Conservation (phyloP, 2,888 invertebrate genomes). For the Malacosoma neustria region DNA sequence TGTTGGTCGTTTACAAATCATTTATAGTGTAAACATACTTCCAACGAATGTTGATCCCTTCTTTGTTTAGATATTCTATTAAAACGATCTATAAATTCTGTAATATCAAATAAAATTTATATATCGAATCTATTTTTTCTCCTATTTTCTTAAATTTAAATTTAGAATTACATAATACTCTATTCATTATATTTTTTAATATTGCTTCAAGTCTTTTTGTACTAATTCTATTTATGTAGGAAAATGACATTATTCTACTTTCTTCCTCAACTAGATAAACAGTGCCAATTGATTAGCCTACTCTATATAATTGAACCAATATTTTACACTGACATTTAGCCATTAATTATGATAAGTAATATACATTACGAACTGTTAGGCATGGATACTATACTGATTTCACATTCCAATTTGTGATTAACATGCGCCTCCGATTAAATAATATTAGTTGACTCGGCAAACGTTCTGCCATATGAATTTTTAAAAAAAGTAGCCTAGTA, state of each 20-base stretch:
- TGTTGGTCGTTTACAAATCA: no score
- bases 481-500: no score
- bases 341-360: neutral
- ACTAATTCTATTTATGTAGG: no score
- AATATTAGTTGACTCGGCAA: no score
- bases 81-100: neutral
- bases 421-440: no score
- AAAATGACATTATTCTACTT: no score
- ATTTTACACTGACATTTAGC: neutral
- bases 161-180: constrained; percentile 5
- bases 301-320: constrained; percentile 7
- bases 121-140: neutral
- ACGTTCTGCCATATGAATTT: no score
- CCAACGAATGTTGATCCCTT: no score
- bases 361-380: constrained; percentile 1
- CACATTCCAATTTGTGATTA: constrained; percentile 29
- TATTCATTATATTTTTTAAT: neutral
- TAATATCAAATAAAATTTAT: neutral
- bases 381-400: constrained; percentile 15
- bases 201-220: no score
- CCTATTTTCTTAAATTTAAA: no score
- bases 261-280: neutral
- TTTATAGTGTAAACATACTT: no score
- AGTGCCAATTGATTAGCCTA: constrained; percentile 7
- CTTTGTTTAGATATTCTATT: no score